These are phyloP conservation scores for Uloborus plumipes DNA, from an alignment of 2,888 invertebrate genomes.

Conservation along the genomic window DNA sequence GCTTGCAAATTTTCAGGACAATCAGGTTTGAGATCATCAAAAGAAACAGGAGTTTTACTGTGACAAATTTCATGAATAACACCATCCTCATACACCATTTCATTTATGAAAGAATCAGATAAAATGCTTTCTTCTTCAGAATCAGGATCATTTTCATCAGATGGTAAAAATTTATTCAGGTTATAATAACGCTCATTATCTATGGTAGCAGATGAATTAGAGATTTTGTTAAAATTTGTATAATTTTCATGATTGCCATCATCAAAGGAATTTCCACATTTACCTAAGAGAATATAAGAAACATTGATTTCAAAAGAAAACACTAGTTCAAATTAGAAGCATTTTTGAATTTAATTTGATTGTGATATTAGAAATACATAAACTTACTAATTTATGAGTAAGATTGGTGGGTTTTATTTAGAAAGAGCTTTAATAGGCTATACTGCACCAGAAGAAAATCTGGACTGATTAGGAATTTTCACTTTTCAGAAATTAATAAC, in stretches of 20 bases:
- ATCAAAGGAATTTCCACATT: background rate
- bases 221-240: background rate
- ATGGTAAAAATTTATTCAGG: background rate
- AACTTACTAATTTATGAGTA: too few relatives aligned
- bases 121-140: conserved; percentile 37
- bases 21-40: conserved; percentile 29
- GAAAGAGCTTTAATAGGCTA: too few relatives aligned
- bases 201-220: background rate
- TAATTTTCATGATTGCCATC: background rate
- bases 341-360: too few relatives aligned
- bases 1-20: conserved; percentile 34
- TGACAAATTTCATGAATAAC: conserved; percentile 5
- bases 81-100: conserved; percentile 16
- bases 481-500: too few relatives aligned
- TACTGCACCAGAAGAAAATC: too few relatives aligned
- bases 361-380: too few relatives aligned
- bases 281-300: background rate
- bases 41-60: background rate
- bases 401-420: too few relatives aligned
- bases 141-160: conserved; percentile 33
- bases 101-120: conserved; percentile 15
- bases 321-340: too few relatives aligned
- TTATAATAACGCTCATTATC: background rate
- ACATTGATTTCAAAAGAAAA: too few relatives aligned
- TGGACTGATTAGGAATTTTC: too few relatives aligned